These are phyloP conservation scores for Nannoperca obscura DNA, from an alignment of 2,797 vertebrate genomes.

Conservation along the genomic window DNA sequence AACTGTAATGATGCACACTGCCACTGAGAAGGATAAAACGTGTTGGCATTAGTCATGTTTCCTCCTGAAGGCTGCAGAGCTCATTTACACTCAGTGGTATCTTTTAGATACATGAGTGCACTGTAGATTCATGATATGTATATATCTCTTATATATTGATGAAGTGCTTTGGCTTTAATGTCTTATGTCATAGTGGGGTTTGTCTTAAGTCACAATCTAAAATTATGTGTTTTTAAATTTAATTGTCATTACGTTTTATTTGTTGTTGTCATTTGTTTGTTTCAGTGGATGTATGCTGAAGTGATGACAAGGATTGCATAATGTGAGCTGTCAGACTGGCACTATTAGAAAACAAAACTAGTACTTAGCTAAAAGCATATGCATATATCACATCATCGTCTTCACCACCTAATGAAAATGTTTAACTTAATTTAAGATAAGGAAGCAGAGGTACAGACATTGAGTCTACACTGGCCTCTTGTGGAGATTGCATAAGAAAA, in stretches of 20 bases:
- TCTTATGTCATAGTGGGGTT: accelerated
- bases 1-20: conserved; percentile 9
- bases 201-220: neutral
- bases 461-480: conserved; percentile 61
- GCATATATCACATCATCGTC: conserved; percentile 4
- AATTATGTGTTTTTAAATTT: neutral
- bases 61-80: conserved; percentile 13
- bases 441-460: neutral
- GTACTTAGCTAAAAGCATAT: conserved; percentile 29
- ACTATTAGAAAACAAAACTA: conserved; percentile 15
- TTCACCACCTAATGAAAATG: conserved; percentile 3
- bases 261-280: neutral
- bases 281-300: neutral
- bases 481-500: conserved; percentile 47
- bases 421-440: conserved; percentile 6
- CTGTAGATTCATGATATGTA: neutral
- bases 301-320: neutral
- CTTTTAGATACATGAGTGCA: conserved; percentile 4
- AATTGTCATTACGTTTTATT: neutral
- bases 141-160: neutral
- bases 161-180: neutral
- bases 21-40: conserved; percentile 12
- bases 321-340: neutral
- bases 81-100: conserved; percentile 7
- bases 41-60: conserved; percentile 28